Evolutionary conservation across 2,888 invertebrate genomes (phyloP), one percentile per base, ranked within the genome.

Genomic region (Frankliniella fusca): DNA sequence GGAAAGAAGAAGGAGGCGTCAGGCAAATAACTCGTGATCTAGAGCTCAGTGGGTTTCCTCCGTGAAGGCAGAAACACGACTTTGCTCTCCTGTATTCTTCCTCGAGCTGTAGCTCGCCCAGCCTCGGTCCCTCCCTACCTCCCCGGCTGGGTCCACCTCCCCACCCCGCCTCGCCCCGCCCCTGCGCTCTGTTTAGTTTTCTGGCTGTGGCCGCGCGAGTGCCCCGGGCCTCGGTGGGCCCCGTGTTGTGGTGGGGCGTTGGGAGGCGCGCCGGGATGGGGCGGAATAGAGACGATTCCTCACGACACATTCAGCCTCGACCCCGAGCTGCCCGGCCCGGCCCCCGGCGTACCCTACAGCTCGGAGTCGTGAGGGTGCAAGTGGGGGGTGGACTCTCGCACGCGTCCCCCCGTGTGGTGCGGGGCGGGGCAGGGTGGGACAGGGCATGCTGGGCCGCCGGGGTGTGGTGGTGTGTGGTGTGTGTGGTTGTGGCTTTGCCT

Each of bases 1-100:
- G 82, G 82, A 83, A 81, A 83, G 83, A 81, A 80, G 83, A 82
- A 48, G 81, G 82, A 49, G 82, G 3, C 38, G 5, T 5, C 83
- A 65, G 79, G 80, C 65, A 76, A 50, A 80, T 76, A 76, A 76
- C 70, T 76, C 70, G 70, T 27, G 70, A 76, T 76, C 27, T 76
- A 27, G 70, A 70, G 7, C n/a, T 11, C n/a, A n/a, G 61, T 18
- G 61, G 61, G 61, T 18, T 61, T 61, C 61, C 61, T 61, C 18
- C 18, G 61, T 61, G n/a, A 61, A 61, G 20, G 61, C 61, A 18
- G 27, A 76, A 76, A 76, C 70, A 76, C 27, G 70, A 27, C 70
- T 76, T 76, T 76, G 70, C 70, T 76, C 70, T 76, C 70, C 27
- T 27, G 70, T 27, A n/a, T 23, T 76, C 12, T 7, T 18, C 20